Evolutionary conservation across 2,113 vertebrate species (phyloP), one percentile per base, ranked within the genome.

Genomic region (Andinoacara biseriatus): DNA sequence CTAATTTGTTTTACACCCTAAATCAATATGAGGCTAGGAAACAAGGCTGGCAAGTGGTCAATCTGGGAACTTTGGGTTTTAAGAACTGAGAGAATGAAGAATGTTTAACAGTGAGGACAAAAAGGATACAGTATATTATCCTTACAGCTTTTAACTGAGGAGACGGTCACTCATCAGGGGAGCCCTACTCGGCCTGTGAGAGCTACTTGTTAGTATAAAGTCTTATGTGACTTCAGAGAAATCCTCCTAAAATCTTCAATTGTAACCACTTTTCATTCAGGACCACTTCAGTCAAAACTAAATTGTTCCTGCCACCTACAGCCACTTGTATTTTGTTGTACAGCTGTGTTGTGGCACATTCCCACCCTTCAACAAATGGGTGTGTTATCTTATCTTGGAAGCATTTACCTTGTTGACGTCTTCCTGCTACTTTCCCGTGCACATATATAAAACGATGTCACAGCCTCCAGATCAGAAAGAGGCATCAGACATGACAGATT

Each of bases 21-120:
- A 87, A 88, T 91, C 86, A 69, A 90, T 87, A 86, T 5, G 40
- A 78, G 54, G 46, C 59, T 24, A 76, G 65, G 65, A 80, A 59
- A 60, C 24, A 14, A 3, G 38, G 61, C 14, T 22, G 78, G 46
- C 76, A 72, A 58, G 49, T 49, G 26, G 76, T 26, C 35, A 58
- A 43, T 56, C 65, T 72, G 69, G 20, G n/a, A 82, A 59, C 76
- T 61, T 43, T 80, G 54, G 11, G 56, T 56, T 58, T 74, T 74
- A 40, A 63, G 62, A 29, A 57, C 54, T 9, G 20, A 2, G 33
- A 58, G 43, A 72, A 40, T 49, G 46, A 22, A 52, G 56, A 43
- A 43, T 31, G 20, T 58, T 22, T 52, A 78, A 31, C n/a, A 61
- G 59, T 15, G 11, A 43, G 33, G 29, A 22, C n/a, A 18, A 24